Evolutionary conservation across 2,797 vertebrate genomes (phyloP), one percentile per base, ranked within the genome.

Genomic region (Sparidentex hasta): DNA sequence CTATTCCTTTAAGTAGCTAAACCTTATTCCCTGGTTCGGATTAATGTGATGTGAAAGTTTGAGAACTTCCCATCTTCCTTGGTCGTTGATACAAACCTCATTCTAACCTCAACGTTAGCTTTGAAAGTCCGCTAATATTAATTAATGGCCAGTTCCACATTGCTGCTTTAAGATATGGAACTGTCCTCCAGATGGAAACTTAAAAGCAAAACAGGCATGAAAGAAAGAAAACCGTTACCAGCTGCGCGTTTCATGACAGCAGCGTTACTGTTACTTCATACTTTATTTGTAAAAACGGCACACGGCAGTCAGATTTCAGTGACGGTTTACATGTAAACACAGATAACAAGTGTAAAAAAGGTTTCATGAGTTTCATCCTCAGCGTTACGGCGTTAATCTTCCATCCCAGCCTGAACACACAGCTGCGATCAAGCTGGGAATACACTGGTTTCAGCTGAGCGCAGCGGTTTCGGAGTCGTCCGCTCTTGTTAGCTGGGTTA

Each of bases 261-360:
- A 21, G 57, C 16, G 3, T 18, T 13, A 7, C 16, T 47, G 44
- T 71, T 74, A 75, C 52, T 41, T 67, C 23, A 17, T 68, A n/a
- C 11, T 87, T 87, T 82, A 64, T 79, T 86, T 27, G 71, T 65
- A 74, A 54, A 65, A 75, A 82, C n/a, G 61, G 33, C 74, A 81
- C 58, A 57, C 63, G 56, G 14, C 61, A 44, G 23, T 46, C 18
- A 29, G 48, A 68, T 5, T 23, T 71, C 69, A 52, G 23, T 17
- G 50, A 63, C 55, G 23, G 25, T 62, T 63, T 38, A 77, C 65
- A 61, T 11, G 43, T 56, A 29, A 57, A 65, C 21, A 71, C 44
- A 29, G 21, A 50, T 29, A 33, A 44, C 11, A 44, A 33, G 7
- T 8, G 33, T 7, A 4, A 4, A 33, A 33, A 27, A 27, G 14